phyloP scores from a whole-genome alignment of 2,113 vertebrate genomes.

The Cnemophilus loriae region DNA sequence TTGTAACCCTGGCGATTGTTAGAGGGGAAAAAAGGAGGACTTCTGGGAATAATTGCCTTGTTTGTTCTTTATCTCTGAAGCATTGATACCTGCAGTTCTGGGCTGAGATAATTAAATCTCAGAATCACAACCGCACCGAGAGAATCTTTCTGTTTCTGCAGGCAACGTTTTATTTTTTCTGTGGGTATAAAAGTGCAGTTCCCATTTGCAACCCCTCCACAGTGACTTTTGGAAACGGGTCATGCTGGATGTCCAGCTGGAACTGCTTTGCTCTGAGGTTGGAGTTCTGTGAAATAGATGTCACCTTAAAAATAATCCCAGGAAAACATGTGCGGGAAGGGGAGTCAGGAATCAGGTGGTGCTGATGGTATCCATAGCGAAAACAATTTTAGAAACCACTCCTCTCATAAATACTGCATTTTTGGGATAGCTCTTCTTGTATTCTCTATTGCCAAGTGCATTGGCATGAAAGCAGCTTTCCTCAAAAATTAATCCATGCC shows the following conservation, averaged over 20 bases:
- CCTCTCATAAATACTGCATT: conserved; percentile 60
- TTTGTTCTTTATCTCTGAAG: conserved; percentile 60
- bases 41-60: conserved; percentile 57
- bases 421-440: conserved; percentile 32
- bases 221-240: not conserved
- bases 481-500: conserved; percentile 48
- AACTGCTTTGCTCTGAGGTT: not conserved
- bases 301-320: not conserved
- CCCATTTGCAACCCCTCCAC: not conserved
- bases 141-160: conserved; percentile 13
- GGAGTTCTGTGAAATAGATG: not conserved
- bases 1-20: conserved; percentile 52
- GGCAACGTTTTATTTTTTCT: conserved; percentile 4
- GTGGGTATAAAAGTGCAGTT: not conserved
- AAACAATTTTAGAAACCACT: conserved; percentile 58
- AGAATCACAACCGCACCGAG: not conserved
- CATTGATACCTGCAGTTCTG: conserved; percentile 61
- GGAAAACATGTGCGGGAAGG: not conserved
- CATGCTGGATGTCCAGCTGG: not conserved
- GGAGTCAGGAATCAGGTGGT: conserved; percentile 32
- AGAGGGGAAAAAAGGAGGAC: conserved; percentile 46
- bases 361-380: conserved; percentile 35
- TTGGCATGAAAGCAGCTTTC: conserved; percentile 44
- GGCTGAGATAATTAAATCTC: conserved; percentile 62
- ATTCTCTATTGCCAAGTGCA: conserved; percentile 43